Conservation (phyloP, 2,888 invertebrate species). For the Leptinotarsa tumamoca region DNA sequence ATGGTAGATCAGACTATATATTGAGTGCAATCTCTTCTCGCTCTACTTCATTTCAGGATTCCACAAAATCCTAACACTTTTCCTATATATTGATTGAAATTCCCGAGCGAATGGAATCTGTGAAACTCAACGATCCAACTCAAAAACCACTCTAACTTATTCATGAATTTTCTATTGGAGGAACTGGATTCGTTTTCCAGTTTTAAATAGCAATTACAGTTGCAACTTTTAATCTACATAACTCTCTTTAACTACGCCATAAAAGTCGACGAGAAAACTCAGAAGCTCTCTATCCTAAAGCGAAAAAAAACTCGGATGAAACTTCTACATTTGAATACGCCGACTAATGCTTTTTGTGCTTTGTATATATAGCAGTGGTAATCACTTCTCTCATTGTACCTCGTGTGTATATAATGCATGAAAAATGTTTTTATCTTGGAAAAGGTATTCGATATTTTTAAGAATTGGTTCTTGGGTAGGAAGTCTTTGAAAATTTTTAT, state of each 20-base stretch:
- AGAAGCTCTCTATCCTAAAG: constrained; percentile 61
- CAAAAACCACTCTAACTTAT: constrained; percentile 52
- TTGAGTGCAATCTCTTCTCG: too few species aligned
- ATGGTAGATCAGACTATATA: too few species aligned
- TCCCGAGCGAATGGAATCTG: not conserved
- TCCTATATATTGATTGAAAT: not conserved
- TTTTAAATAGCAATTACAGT: constrained; percentile 63
- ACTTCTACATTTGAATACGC: constrained; percentile 53
- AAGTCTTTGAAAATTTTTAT: too few species aligned
- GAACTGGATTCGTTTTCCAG: constrained; percentile 57
- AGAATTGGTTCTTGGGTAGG: too few species aligned
- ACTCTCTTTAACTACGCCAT: constrained; percentile 59
- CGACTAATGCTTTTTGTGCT: constrained; percentile 4
- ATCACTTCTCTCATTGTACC: not conserved
- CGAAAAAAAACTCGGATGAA: constrained; percentile 61
- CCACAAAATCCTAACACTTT: not conserved
- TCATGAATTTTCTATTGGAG: constrained; percentile 56
- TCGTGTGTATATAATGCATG: not conserved
- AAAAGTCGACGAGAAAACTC: constrained; percentile 63
- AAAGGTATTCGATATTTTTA: too few species aligned
- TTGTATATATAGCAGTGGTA: not conserved
- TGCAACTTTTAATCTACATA: constrained; percentile 64
- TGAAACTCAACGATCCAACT: constrained; percentile 33
- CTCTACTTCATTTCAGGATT: not conserved
- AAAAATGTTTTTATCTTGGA: too few species aligned